A percentile compares a stretch with the other conserved stretches of the same genome.
phyloP scores from a whole-genome alignment of 2,888 invertebrate species.

The Cryptocephalus primarius region DNA sequence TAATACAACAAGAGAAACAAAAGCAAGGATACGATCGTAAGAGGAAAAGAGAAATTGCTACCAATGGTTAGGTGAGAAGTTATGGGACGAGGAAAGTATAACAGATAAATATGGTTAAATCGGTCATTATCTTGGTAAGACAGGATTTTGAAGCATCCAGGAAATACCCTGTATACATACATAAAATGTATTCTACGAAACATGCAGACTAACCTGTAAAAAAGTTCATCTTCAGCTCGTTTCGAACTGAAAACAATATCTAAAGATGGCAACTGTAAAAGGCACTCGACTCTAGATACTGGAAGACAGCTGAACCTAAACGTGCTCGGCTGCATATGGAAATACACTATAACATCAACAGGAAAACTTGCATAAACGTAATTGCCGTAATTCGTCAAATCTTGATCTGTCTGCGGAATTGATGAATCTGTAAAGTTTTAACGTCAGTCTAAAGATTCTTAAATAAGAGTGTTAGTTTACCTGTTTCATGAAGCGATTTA shows the following conservation, averaged over 20 bases:
- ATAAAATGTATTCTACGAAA: too few species aligned
- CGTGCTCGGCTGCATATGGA: constrained; percentile 95
- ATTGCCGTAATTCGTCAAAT: constrained; percentile 56
- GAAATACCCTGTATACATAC: too few species aligned
- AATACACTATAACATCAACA: constrained; percentile 96
- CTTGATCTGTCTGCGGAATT: constrained; percentile 37
- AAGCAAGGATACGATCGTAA: too few species aligned
- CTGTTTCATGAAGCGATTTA: constrained; percentile 23
- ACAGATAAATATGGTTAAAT: too few species aligned
- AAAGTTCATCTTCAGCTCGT: constrained; percentile 62
- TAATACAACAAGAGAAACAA: not conserved
- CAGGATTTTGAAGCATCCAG: too few species aligned
- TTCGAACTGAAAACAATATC: constrained; percentile 96
- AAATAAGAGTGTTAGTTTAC: not conserved
- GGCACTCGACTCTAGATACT: constrained; percentile 89
- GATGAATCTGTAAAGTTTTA: constrained; percentile 19
- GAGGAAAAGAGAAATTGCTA: too few species aligned
- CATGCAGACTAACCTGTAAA: constrained; percentile 14
- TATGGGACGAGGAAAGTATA: too few species aligned
- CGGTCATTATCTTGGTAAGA: too few species aligned
- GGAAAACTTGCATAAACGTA: constrained; percentile 91
- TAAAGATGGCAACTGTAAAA: constrained; percentile 90
- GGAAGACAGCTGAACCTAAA: constrained; percentile 94
- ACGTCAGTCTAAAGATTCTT: not conserved
- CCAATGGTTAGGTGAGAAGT: too few species aligned